A percentile compares a stretch with the other conserved stretches of the same genome.
Conservation (phyloP, 2,113 vertebrate species). For the Pipra filicauda region DNA sequence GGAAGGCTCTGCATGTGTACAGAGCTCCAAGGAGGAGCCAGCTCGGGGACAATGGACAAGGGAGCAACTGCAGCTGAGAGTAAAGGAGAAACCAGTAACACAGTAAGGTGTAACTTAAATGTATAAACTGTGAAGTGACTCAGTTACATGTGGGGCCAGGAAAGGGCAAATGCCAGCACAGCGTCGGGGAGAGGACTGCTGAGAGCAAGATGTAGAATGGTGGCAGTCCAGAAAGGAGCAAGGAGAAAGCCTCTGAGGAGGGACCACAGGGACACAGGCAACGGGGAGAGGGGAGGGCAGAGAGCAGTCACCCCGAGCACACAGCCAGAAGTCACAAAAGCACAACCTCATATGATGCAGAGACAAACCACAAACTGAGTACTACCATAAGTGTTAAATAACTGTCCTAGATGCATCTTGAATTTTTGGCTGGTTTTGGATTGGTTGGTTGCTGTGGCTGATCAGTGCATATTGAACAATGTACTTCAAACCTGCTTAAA, state of each 20-base stretch:
- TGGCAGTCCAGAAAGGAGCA: background rate
- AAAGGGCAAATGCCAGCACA: background rate
- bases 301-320: rapidly evolving
- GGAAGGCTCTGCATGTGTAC: background rate
- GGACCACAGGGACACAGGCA: background rate
- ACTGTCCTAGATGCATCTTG: background rate
- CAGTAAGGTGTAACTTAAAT: background rate
- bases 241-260: background rate
- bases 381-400: background rate
- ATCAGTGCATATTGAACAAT: background rate
- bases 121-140: background rate
- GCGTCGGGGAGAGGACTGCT: background rate
- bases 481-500: background rate
- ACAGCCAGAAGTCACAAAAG: background rate
- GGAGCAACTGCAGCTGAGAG: background rate
- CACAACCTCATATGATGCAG: background rate
- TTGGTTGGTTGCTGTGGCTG: background rate
- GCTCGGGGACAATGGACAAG: background rate
- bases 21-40: background rate
- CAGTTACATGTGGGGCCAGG: rapidly evolving
- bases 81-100: background rate
- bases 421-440: background rate
- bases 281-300: background rate
- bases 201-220: background rate
- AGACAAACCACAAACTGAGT: background rate